Evolutionary conservation across 2,113 vertebrate species (phyloP).

Genomic region (Pygoscelis antarcticus): DNA sequence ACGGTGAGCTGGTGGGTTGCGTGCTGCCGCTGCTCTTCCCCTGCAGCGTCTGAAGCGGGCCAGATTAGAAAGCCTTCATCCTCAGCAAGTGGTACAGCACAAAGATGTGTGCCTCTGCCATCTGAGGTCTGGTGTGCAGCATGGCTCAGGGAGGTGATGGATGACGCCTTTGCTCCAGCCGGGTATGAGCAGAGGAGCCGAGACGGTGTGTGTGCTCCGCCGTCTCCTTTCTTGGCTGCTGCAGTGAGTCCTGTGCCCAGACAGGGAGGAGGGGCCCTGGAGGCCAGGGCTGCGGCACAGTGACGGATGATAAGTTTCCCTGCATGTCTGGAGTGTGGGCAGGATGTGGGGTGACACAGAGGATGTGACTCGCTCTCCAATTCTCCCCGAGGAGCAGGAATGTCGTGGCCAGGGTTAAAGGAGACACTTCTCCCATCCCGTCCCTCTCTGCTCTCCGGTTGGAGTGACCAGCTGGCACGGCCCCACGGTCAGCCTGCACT

Average conservation of each 20-base stretch:
- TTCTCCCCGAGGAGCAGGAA: not conserved
- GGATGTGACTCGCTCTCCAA: constrained; percentile 48
- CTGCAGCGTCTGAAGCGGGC: rapidly evolving
- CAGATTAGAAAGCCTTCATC: not conserved
- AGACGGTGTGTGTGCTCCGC: rapidly evolving
- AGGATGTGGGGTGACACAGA: constrained; percentile 67
- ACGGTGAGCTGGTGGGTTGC: rapidly evolving
- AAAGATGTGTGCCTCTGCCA: not conserved
- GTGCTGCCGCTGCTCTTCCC: not conserved
- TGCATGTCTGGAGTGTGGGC: constrained; percentile 21
- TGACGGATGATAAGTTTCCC: not conserved
- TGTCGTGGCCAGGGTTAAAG: not conserved
- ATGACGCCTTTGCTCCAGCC: not conserved
- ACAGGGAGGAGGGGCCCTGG: not conserved
- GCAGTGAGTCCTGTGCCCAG: not conserved
- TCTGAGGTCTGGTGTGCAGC: not conserved
- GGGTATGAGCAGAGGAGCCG: not conserved
- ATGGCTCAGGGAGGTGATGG: not conserved
- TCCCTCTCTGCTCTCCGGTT: not conserved
- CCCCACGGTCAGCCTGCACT: not conserved
- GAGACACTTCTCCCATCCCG: not conserved
- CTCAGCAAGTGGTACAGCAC: not conserved
- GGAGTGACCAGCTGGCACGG: rapidly evolving
- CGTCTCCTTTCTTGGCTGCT: not conserved
- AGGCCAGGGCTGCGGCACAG: not conserved